Conservation (phyloP, 1,140 invertebrate species). For the Manduca sexta region DNA sequence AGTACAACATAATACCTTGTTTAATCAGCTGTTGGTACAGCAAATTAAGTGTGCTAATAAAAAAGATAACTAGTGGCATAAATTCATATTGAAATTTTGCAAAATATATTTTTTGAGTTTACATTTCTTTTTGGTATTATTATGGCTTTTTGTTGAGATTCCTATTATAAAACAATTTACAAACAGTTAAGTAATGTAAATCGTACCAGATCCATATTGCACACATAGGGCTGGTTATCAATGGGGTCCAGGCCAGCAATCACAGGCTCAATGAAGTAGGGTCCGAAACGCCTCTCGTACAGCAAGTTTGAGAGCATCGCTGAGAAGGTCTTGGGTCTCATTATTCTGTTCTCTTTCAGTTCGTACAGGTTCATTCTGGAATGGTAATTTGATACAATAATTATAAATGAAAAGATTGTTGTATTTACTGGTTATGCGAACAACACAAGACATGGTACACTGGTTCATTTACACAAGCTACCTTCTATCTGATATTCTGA, state of each 20-base stretch:
- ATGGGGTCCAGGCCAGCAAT: constrained; percentile 94
- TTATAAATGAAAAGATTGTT: no score
- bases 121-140: neutral
- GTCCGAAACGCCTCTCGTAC: constrained; percentile 97
- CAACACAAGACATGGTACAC: no score
- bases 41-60: no score
- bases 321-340: constrained; percentile 93
- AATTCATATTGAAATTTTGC: no score
- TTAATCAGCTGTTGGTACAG: no score
- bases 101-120: no score
- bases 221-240: constrained; percentile 92
- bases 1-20: neutral
- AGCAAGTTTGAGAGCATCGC: constrained; percentile 95
- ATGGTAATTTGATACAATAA: constrained; percentile 1
- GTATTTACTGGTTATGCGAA: no score
- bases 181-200: neutral
- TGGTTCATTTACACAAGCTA: no score
- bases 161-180: no score
- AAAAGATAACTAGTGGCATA: no score
- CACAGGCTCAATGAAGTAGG: constrained; percentile 97
- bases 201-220: constrained; percentile 92
- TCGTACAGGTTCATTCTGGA: constrained; percentile 94
- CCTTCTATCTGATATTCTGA: no score
- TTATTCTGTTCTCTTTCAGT: constrained; percentile 91
- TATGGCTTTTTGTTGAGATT: neutral